A percentile compares a stretch with the other conserved stretches of the same genome.
Conservation (phyloP, 92 coral and sea anemone genomes). For the Porites divaricata region DNA sequence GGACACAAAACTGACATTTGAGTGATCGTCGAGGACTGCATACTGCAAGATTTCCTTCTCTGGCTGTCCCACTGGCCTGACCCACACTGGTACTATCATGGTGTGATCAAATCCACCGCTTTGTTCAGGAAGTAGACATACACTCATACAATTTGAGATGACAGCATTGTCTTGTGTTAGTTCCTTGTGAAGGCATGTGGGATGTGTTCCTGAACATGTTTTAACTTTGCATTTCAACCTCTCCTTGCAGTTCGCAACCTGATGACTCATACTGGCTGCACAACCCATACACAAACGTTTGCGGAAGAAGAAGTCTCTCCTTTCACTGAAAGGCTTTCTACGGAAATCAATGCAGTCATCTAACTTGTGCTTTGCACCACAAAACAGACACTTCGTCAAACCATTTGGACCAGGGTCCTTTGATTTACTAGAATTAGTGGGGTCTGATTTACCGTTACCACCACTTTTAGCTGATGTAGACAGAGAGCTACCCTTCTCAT, state of each 20-base stretch:
- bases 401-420: not conserved
- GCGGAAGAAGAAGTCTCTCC: conserved; percentile 8
- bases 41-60: conserved; percentile 18
- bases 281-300: conserved; percentile 16
- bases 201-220: conserved; percentile 8
- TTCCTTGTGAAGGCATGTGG: conserved; percentile 34
- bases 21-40: conserved; percentile 37
- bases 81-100: conserved; percentile 47
- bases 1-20: conserved; percentile 36
- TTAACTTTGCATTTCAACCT: not conserved
- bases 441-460: not conserved
- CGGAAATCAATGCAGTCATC: not conserved
- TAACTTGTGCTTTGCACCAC: not conserved
- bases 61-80: conserved; percentile 33
- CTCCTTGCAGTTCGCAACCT: not conserved
- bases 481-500: not conserved
- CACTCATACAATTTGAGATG: conserved; percentile 32
- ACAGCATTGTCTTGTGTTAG: not conserved
- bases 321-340: conserved; percentile 8
- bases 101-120: conserved; percentile 24
- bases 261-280: conserved; percentile 14
- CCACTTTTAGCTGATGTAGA: not conserved
- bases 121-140: conserved; percentile 2
- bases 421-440: not conserved
- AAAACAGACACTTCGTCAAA: not conserved